Conservation (phyloP, 2,888 invertebrate species). For the Leptothorax acervorum region DNA sequence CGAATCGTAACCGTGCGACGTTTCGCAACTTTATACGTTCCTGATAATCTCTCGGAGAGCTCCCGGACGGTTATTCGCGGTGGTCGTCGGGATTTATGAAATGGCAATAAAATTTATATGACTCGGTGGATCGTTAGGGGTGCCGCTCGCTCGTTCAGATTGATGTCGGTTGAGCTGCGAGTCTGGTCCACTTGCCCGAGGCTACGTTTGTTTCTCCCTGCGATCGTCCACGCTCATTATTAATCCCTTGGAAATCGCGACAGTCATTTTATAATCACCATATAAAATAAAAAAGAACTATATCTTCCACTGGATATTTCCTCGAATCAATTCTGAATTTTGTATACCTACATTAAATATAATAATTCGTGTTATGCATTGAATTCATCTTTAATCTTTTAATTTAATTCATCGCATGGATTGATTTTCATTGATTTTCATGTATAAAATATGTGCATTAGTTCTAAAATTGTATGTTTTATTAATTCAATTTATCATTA, state of each 20-base stretch:
- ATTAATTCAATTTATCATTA: background rate
- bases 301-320: background rate
- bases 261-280: slow-evolving; percentile 66
- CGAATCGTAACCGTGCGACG: slow-evolving; percentile 59
- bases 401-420: background rate
- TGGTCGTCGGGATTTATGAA: slow-evolving; percentile 78
- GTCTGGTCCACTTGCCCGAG: slow-evolving; percentile 75
- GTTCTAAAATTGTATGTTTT: background rate
- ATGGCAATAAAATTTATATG: slow-evolving; percentile 83
- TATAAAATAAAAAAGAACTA: slow-evolving; percentile 55
- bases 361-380: background rate
- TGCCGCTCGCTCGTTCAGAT: slow-evolving; percentile 76
- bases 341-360: background rate
- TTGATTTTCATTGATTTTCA: background rate
- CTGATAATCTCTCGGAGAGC: slow-evolving; percentile 75
- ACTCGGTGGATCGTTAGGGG: slow-evolving; percentile 81
- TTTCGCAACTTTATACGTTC: slow-evolving; percentile 73
- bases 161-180: slow-evolving; percentile 74
- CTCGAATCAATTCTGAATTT: background rate
- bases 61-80: slow-evolving; percentile 74
- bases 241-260: slow-evolving; percentile 72
- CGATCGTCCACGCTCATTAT: slow-evolving; percentile 72
- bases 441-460: background rate
- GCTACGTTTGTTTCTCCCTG: slow-evolving; percentile 74
- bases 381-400: background rate